Conservation (phyloP, 2,888 invertebrate species). For the Elegia similella region DNA sequence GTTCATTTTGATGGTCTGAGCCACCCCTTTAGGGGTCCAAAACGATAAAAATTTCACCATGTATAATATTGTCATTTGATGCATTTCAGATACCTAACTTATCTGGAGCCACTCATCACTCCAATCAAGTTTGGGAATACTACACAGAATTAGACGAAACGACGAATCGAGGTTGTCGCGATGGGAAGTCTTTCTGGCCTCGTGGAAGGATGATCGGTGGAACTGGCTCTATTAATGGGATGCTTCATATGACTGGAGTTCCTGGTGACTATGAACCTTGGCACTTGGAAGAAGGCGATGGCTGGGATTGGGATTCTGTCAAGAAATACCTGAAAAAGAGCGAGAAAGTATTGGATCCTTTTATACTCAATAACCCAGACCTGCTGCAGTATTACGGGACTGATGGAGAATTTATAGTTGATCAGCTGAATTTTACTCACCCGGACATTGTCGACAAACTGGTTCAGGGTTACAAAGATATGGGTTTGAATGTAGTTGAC, state of each 20-base stretch:
- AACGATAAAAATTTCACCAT: too few species aligned
- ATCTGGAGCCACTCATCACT: slow-evolving; percentile 51
- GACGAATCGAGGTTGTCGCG: slow-evolving; percentile 46
- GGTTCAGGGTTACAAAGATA: slow-evolving; percentile 67
- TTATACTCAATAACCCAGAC: slow-evolving; percentile 57
- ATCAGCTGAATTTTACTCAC: slow-evolving; percentile 69
- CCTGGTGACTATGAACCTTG: slow-evolving; percentile 61
- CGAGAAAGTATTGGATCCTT: slow-evolving; percentile 63
- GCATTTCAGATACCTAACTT: slow-evolving; percentile 64
- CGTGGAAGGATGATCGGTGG: slow-evolving; percentile 68
- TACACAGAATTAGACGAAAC: slow-evolving; percentile 59
- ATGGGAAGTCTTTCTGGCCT: slow-evolving; percentile 63
- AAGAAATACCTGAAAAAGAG: slow-evolving; percentile 67
- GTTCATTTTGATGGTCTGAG: too few species aligned
- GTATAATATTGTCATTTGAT: background rate
- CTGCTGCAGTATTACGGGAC: slow-evolving; percentile 64
- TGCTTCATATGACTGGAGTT: slow-evolving; percentile 66
- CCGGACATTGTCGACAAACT: slow-evolving; percentile 53
- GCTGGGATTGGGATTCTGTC: slow-evolving; percentile 67
- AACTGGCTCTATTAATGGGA: slow-evolving; percentile 68
- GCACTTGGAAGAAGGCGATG: slow-evolving; percentile 55
- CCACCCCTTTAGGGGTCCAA: too few species aligned
- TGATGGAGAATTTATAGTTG: slow-evolving; percentile 74
- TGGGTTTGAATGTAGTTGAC: slow-evolving; percentile 69
- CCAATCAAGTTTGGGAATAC: slow-evolving; percentile 56